These are phyloP conservation scores for Oscheius sp. DNA, from an alignment of 1,140 invertebrate genomes.

Conservation along the genomic window DNA sequence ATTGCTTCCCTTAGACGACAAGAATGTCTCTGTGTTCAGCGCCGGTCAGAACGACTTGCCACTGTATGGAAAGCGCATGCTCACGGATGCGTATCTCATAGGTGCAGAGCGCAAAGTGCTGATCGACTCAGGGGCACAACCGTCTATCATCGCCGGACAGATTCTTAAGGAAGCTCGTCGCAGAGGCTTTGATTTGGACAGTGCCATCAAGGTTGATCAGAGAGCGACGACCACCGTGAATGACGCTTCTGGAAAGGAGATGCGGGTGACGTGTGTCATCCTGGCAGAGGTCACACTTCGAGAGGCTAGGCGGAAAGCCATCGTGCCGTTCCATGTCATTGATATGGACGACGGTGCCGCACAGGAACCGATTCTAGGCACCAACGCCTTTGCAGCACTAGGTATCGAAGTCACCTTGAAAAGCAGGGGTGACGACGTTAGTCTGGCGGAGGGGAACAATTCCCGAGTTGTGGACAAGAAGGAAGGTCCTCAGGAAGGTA, in stretches of 20 bases:
- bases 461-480: too few species aligned
- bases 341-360: not conserved
- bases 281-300: not conserved
- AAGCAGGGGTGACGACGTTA: too few species aligned
- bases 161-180: not conserved
- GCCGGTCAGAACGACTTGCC: too few species aligned
- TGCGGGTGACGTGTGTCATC: not conserved
- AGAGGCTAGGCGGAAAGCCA: not conserved
- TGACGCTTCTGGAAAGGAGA: not conserved
- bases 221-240: not conserved
- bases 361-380: not conserved
- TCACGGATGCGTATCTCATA: not conserved
- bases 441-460: too few species aligned
- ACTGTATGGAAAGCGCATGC: not conserved
- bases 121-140: not conserved
- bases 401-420: not conserved
- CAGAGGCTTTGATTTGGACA: not conserved
- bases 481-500: too few species aligned
- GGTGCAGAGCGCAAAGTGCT: not conserved
- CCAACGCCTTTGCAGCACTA: not conserved
- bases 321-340: not conserved
- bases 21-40: too few species aligned
- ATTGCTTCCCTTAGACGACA: too few species aligned
- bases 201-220: not conserved
- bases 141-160: not conserved